Conservation (phyloP, 1,140 invertebrate species). For the Trachelipus rathkii region DNA sequence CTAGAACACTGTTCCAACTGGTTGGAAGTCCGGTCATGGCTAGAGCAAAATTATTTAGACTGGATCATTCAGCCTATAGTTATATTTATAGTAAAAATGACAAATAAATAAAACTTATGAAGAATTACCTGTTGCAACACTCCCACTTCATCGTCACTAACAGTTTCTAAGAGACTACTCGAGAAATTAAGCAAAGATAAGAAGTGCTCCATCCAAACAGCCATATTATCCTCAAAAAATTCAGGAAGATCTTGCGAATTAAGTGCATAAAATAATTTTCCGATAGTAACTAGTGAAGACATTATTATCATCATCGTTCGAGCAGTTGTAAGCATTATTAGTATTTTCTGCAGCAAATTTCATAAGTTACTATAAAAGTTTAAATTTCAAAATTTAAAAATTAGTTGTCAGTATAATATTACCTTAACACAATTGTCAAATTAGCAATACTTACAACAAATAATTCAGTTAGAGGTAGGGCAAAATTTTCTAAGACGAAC, state of each 20-base stretch:
- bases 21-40: too few relatives aligned
- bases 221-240: conserved; percentile 97
- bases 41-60: too few relatives aligned
- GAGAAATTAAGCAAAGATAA: conserved; percentile 71
- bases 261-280: conserved; percentile 93
- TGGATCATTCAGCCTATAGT: too few relatives aligned
- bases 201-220: conserved; percentile 88
- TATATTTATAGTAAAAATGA: too few relatives aligned
- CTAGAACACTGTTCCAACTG: too few relatives aligned
- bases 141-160: conserved; percentile 82
- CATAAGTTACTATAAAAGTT: conserved; percentile 67
- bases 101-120: too few relatives aligned
- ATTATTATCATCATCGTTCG: conserved; percentile 87
- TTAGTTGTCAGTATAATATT: conserved; percentile 2
- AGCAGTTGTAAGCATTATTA: conserved; percentile 70
- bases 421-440: too few relatives aligned
- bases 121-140: conserved; percentile 68
- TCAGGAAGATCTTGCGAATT: conserved; percentile 92
- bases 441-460: conserved; percentile 64
- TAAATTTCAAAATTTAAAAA: conserved; percentile 2
- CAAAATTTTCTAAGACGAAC: conserved; percentile 89
- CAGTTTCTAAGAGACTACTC: conserved; percentile 60
- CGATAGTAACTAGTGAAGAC: conserved; percentile 80
- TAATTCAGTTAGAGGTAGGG: conserved; percentile 85
- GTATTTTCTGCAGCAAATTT: conserved; percentile 71